phyloP scores from a whole-genome alignment of 2,113 vertebrate species.

The Stigmatopora argus region DNA sequence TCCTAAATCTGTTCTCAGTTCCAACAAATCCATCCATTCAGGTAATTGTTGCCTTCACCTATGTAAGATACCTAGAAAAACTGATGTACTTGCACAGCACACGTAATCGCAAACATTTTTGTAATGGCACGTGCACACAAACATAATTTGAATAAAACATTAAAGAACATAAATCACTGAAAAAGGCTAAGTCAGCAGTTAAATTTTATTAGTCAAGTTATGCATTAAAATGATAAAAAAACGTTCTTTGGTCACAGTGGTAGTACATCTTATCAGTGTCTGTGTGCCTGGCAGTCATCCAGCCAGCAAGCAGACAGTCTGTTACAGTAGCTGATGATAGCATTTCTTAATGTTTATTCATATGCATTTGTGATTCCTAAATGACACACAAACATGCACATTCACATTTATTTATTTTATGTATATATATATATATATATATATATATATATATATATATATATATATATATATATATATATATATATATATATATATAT shows the following conservation, averaged over 20 bases:
- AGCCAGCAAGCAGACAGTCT: slow-evolving; percentile 2
- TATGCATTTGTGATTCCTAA: not conserved
- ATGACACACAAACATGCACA: not conserved
- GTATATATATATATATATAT: not conserved
- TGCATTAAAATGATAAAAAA: slow-evolving; percentile 7
- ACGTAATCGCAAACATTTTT: not conserved
- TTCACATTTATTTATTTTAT: no score
- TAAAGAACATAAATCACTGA: not conserved
- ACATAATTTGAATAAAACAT: not conserved
- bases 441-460: not conserved
- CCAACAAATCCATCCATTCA: slow-evolving; percentile 56
- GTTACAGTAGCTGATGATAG: slow-evolving; percentile 11
- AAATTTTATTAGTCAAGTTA: slow-evolving; percentile 9
- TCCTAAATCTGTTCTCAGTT: slow-evolving; percentile 41
- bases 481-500: not conserved
- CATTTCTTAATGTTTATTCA: not conserved
- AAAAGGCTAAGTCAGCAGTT: not conserved
- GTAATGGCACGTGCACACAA: slow-evolving; percentile 5
- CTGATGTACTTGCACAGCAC: slow-evolving; percentile 9
- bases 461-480: not conserved
- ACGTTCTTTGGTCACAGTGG: slow-evolving; percentile 17
- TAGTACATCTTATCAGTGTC: slow-evolving; percentile 23
- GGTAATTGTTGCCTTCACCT: slow-evolving; percentile 54
- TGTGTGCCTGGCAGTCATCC: slow-evolving; percentile 10
- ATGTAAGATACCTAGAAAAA: slow-evolving; percentile 39